A percentile compares a stretch with the other conserved stretches of the same genome.
Evolutionary conservation across 2,888 invertebrate genomes (phyloP).

Genomic region (Synanthedon vespiformis): DNA sequence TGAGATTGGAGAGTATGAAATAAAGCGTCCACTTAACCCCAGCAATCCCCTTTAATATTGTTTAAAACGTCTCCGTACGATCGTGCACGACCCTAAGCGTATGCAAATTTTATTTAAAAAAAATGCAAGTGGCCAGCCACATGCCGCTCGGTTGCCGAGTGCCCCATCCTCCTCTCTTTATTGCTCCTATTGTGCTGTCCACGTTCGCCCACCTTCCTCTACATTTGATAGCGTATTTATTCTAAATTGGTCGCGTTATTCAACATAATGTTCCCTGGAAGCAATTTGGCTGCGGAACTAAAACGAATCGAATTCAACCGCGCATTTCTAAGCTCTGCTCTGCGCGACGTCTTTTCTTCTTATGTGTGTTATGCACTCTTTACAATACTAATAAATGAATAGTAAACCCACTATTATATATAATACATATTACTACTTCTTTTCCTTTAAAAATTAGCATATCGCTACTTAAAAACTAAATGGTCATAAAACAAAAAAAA

Average conservation of each 20-base stretch:
- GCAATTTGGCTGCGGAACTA: no score
- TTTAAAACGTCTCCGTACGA: neutral
- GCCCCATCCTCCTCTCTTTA: slow-evolving; percentile 15
- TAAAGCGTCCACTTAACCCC: neutral
- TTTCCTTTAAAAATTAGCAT: no score
- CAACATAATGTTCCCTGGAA: no score
- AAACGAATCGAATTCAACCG: no score
- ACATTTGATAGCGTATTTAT: neutral
- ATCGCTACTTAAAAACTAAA: no score
- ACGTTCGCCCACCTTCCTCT: slow-evolving; percentile 21
- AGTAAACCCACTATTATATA: no score
- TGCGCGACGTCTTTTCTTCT: no score
- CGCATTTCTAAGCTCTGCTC: no score
- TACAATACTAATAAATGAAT: no score
- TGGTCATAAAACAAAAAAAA: no score
- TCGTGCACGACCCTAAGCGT: neutral
- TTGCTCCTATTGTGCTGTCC: slow-evolving; percentile 20
- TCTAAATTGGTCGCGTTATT: slow-evolving; percentile 1
- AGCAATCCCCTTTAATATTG: neutral
- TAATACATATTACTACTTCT: no score
- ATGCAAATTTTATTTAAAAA: neutral
- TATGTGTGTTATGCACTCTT: no score
- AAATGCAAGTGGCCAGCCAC: neutral
- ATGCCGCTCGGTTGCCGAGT: slow-evolving; percentile 5
- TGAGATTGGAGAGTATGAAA: neutral